Evolutionary conservation across 2,113 vertebrate species (phyloP).

Genomic region (Protomyctophum bolini): DNA sequence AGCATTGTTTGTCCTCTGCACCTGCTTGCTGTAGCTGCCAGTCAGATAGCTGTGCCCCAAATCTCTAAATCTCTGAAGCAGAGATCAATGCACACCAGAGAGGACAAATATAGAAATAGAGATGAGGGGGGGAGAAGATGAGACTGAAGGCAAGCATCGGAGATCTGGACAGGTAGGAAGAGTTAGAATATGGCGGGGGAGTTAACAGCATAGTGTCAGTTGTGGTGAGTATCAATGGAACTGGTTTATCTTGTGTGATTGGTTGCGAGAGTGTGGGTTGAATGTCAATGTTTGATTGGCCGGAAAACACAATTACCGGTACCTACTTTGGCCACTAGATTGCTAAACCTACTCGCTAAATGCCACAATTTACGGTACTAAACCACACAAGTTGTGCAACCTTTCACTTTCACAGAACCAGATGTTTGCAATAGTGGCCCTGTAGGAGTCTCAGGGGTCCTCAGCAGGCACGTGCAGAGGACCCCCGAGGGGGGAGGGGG

Average conservation of each 20-base stretch:
- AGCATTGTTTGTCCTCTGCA: conserved; percentile 65
- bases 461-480: too few species aligned
- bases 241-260: conserved; percentile 44
- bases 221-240: conserved; percentile 27
- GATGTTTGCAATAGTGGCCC: too few species aligned
- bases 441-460: too few species aligned
- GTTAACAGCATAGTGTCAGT: conserved; percentile 41
- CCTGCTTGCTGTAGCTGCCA: conserved; percentile 68
- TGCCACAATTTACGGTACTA: too few species aligned
- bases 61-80: conserved; percentile 66
- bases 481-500: too few species aligned
- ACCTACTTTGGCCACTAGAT: too few species aligned
- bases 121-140: conserved; percentile 39
- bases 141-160: conserved; percentile 29
- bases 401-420: too few species aligned
- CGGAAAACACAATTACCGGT: too few species aligned
- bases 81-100: conserved; percentile 60
- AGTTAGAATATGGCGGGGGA: conserved; percentile 25
- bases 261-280: conserved; percentile 4
- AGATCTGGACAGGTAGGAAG: conserved; percentile 23
- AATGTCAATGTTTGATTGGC: conserved; percentile 16
- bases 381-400: too few species aligned
- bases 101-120: conserved; percentile 61
- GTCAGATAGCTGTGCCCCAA: conserved; percentile 55
- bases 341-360: too few species aligned